Base-by-base conservation (phyloP, 2,888 invertebrate genomes). In the Tortricodes alternella region DNA sequence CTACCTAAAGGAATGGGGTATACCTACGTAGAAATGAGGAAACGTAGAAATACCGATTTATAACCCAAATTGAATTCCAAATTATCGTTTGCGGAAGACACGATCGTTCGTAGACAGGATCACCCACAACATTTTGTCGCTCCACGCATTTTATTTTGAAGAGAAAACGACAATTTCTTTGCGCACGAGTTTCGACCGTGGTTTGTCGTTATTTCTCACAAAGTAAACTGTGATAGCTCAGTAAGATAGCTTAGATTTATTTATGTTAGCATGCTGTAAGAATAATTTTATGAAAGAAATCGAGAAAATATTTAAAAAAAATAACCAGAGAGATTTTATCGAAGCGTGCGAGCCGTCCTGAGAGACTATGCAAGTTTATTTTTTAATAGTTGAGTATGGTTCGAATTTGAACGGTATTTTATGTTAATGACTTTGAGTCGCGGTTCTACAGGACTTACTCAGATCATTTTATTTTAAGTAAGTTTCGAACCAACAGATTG, bases 191-290 rank as follows among this genome's bases (percentile, higher is more conserved):
- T 37, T 27, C 11, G 9, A 6, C 44, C 9, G 46, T 38, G 21
- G 24, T 15, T 15, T 24, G 41, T 16, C 18, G 11, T 27, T 11
- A 21, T 21, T 18, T 7, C 8, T 29, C 21, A 39, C 46, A 46
- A 58, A 35, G 35, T 16, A 21, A 56, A 32, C 34, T 34, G 51
- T 46, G 43, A 24, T 27, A 37, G 48, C 51, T 37, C 60, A 13
- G 29, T 48, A 21, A 64, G 62, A 66, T 80, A 83, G 83, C 76
- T 81, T 87, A 85, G 83, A 76, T 76, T 84, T 84, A 88, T 88
- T 89, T 88, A 89, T 53, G 39, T 87, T 86, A 88, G 89, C 89
- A 89, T 87, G 88, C 84, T 73, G 66, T 85, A 83, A 73, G 68
- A 60, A 62, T 75, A 78, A 74, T 73, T 72, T 77, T 70, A 76